These are phyloP conservation scores for Nephrocerus scutellatus DNA, from an alignment of 2,888 invertebrate species.

Conservation along the genomic window DNA sequence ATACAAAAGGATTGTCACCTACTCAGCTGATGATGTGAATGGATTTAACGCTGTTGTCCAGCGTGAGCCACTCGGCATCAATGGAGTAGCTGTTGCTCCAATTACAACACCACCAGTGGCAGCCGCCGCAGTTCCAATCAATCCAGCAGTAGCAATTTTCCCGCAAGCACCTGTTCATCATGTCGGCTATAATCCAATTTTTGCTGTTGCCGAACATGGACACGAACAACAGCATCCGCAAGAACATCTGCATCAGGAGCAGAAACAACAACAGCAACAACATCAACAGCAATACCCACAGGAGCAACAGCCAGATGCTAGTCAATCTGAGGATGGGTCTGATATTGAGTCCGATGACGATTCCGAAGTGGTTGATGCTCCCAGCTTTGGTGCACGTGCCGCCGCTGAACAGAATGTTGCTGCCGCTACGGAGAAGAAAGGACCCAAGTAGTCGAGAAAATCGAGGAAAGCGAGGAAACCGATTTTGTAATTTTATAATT, in stretches of 20 bases:
- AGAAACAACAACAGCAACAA: slow-evolving; percentile 24
- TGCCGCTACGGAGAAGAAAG: too few species aligned
- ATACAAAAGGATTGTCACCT: slow-evolving; percentile 51
- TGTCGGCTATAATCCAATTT: too few species aligned
- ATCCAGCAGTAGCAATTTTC: too few species aligned
- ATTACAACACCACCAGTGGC: slow-evolving; percentile 2
- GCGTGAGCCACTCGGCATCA: slow-evolving; percentile 38
- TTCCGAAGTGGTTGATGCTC: slow-evolving; percentile 1
- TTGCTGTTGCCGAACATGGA: slow-evolving; percentile 21
- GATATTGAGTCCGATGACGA: slow-evolving; percentile 1
- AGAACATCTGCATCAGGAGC: slow-evolving; percentile 23
- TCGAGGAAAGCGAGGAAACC: too few species aligned
- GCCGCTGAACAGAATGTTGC: slow-evolving; percentile 16
- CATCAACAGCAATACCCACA: slow-evolving; percentile 9
- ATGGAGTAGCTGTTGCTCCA: slow-evolving; percentile 15
- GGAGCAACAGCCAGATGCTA: neutral
- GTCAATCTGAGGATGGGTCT: neutral
- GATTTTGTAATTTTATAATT: too few species aligned
- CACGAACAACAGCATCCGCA: slow-evolving; percentile 23
- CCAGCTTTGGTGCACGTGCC: slow-evolving; percentile 23
- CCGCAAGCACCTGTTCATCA: too few species aligned
- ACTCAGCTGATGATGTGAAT: slow-evolving; percentile 51
- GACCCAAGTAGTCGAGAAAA: too few species aligned
- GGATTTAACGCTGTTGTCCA: slow-evolving; percentile 54
- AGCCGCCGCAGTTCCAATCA: slow-evolving; percentile 11